These are phyloP conservation scores for Catamblyrhynchus diadema DNA, from an alignment of 2,797 vertebrate genomes.

Conservation along the genomic window DNA sequence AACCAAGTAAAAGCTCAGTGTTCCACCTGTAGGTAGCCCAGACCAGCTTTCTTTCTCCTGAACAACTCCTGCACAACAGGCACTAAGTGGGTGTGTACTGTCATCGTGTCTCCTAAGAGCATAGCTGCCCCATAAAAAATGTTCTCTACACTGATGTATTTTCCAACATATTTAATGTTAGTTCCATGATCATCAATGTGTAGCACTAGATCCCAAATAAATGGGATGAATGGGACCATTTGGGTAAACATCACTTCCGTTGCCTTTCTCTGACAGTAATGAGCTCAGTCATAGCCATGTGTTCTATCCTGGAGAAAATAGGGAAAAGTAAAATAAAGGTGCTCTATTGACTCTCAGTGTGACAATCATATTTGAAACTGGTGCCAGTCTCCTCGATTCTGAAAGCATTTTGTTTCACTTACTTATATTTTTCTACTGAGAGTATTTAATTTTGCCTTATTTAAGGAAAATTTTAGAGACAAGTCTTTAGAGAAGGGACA, in stretches of 20 bases:
- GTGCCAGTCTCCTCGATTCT: neutral
- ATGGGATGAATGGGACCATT: rapidly evolving
- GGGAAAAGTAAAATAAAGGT: neutral
- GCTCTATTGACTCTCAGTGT: neutral
- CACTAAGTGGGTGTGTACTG: neutral
- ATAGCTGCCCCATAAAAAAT: neutral
- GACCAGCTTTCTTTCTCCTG: neutral
- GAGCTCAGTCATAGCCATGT: neutral
- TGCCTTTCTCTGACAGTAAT: neutral
- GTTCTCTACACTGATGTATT: neutral
- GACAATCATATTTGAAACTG: neutral
- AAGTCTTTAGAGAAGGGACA: neutral
- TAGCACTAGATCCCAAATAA: neutral
- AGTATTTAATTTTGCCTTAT: neutral
- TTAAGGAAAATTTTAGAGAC: neutral
- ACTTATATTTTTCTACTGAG: neutral
- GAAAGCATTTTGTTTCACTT: neutral
- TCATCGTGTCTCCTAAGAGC: neutral
- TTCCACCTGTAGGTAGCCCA: neutral
- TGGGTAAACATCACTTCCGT: neutral
- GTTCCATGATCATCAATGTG: neutral
- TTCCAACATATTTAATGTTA: neutral
- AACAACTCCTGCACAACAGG: neutral
- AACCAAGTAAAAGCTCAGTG: neutral
- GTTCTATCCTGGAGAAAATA: neutral